Percentiles rank a stretch among this genome's conserved stretches.
phyloP scores from a whole-genome alignment of 2,888 invertebrate species.

The Miltochrista miniata region DNA sequence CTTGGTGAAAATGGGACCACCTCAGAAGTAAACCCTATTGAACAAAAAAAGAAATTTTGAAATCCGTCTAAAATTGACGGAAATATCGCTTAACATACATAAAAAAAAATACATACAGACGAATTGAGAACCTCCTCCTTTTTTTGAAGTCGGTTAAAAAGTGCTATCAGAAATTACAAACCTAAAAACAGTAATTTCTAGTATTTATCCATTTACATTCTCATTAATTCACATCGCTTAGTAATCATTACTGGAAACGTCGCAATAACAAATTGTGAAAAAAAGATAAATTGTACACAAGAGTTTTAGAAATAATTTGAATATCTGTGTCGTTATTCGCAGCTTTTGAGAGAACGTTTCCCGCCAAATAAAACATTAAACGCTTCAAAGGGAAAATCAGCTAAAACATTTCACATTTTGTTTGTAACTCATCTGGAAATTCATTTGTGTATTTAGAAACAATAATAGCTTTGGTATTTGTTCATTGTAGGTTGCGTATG shows the following conservation, averaged over 20 bases:
- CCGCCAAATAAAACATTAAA: slow-evolving; percentile 14
- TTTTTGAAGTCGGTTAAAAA: too few relatives aligned
- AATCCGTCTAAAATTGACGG: too few relatives aligned
- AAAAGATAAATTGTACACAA: slow-evolving; percentile 11
- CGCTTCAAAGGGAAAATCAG: slow-evolving; percentile 9
- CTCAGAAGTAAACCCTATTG: too few relatives aligned
- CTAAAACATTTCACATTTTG: background rate
- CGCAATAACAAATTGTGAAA: slow-evolving; percentile 14
- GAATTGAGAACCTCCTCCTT: too few relatives aligned
- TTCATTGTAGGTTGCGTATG: background rate
- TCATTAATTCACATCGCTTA: too few relatives aligned
- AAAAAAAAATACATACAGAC: too few relatives aligned
- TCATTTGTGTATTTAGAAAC: background rate
- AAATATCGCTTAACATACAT: too few relatives aligned
- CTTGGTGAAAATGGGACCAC: too few relatives aligned
- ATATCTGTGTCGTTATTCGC: slow-evolving; percentile 8
- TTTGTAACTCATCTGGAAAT: background rate
- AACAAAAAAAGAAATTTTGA: too few relatives aligned
- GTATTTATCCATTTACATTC: too few relatives aligned
- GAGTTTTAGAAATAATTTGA: slow-evolving; percentile 10
- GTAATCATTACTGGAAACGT: background rate
- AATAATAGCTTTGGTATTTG: background rate
- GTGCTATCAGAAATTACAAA: too few relatives aligned
- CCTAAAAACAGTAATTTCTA: too few relatives aligned
- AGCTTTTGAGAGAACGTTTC: slow-evolving; percentile 6